Evolutionary conservation across 2,888 invertebrate genomes (phyloP).

Genomic region (Aphidoletes aphidimyza): DNA sequence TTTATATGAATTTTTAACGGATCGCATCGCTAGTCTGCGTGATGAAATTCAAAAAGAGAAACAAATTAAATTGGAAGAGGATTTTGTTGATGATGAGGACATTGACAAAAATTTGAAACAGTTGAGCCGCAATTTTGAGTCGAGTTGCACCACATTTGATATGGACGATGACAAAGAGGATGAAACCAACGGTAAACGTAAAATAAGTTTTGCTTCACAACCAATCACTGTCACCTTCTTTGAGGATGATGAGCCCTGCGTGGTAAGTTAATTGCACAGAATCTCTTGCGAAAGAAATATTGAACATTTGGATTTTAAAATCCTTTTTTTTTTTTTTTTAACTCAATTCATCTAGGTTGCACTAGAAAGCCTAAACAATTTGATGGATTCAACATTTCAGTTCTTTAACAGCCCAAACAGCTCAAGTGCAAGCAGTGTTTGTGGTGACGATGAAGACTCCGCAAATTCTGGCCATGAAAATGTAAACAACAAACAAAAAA

Average conservation of each 20-base stretch:
- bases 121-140: neutral
- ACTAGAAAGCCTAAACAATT: neutral
- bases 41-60: neutral
- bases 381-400: constrained; percentile 13
- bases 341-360: no score
- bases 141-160: neutral
- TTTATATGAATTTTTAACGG: neutral
- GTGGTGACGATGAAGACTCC: neutral
- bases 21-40: constrained; percentile 9
- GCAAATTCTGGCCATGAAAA: neutral
- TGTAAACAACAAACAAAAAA: neutral
- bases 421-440: neutral
- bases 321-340: neutral
- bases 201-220: constrained; percentile 26
- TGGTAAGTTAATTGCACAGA: no score
- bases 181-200: neutral
- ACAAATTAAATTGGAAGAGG: neutral
- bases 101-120: neutral
- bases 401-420: constrained; percentile 12
- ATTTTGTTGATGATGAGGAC: constrained; percentile 36
- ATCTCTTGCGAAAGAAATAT: no score
- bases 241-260: constrained; percentile 6
- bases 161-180: neutral
- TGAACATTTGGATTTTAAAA: neutral
- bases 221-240: neutral